Percentiles rank a stretch among this genome's conserved stretches.
Evolutionary conservation across 2,888 invertebrate genomes (phyloP).

Genomic region (Villa cingulata): DNA sequence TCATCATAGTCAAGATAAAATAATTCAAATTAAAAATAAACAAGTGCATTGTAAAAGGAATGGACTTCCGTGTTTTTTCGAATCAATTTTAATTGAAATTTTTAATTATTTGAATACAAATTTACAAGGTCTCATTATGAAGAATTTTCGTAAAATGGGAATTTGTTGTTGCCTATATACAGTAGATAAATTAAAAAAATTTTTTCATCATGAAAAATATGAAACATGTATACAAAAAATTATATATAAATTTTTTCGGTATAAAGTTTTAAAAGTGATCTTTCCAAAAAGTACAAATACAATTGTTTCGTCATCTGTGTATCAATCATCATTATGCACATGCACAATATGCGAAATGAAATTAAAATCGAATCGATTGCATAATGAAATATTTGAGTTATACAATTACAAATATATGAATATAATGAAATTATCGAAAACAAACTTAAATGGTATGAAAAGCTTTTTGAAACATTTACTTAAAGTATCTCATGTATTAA

Average conservation of each 20-base stretch:
- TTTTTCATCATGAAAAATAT: slow-evolving; percentile 19
- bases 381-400: slow-evolving; percentile 21
- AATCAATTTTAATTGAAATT: slow-evolving; percentile 26
- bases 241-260: slow-evolving; percentile 28
- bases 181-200: slow-evolving; percentile 20
- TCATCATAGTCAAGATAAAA: background rate
- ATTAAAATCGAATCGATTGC: slow-evolving; percentile 25
- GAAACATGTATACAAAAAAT: slow-evolving; percentile 22
- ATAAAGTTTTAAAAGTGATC: slow-evolving; percentile 25
- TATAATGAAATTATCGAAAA: slow-evolving; percentile 1
- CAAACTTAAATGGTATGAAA: slow-evolving; percentile 10
- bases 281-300: slow-evolving; percentile 17
- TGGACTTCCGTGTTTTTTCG: slow-evolving; percentile 28
- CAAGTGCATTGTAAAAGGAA: slow-evolving; percentile 12
- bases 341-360: slow-evolving; percentile 28
- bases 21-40: background rate
- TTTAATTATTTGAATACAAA: slow-evolving; percentile 19
- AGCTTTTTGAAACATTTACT: slow-evolving; percentile 30
- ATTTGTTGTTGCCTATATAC: slow-evolving; percentile 33
- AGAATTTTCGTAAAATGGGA: slow-evolving; percentile 24
- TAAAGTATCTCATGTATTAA: slow-evolving; percentile 27
- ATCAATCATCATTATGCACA: background rate
- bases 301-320: no score
- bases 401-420: slow-evolving; percentile 18
- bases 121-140: slow-evolving; percentile 24